Evolutionary conservation across 2,113 vertebrate genomes (phyloP).

Genomic region (Poecilia latipinna): DNA sequence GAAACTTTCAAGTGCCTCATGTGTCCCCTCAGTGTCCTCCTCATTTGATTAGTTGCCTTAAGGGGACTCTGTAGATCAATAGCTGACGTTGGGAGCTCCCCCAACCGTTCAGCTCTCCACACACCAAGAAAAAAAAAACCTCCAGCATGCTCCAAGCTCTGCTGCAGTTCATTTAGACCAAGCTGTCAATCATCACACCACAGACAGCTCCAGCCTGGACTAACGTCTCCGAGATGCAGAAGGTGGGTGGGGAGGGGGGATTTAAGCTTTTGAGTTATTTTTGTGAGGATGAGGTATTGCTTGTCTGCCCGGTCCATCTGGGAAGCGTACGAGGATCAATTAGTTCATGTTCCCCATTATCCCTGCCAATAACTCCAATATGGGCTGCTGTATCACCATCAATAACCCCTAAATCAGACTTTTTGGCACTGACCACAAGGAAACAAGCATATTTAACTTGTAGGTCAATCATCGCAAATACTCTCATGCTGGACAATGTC

Average conservation of each 20-base stretch:
- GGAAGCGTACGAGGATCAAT: conserved; percentile 41
- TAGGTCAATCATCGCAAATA: not conserved
- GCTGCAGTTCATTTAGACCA: conserved; percentile 62
- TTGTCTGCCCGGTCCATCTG: conserved; percentile 62
- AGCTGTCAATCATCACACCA: conserved; percentile 66
- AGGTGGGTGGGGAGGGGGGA: not conserved
- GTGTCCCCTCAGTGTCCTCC: conserved; percentile 51
- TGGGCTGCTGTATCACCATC: conserved; percentile 17
- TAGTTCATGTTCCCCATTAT: conserved; percentile 47
- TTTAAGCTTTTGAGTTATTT: not conserved
- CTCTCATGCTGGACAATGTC: conserved; percentile 33
- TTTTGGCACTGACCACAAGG: conserved; percentile 14
- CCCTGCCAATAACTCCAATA: conserved; percentile 25
- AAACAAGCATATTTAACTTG: conserved; percentile 16
- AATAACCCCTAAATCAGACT: conserved; percentile 26
- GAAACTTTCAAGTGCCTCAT: conserved; percentile 65
- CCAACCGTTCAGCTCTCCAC: conserved; percentile 12
- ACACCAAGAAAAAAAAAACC: conserved; percentile 20
- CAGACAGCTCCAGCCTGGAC: conserved; percentile 58
- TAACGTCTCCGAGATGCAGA: conserved; percentile 29
- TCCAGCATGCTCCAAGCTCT: conserved; percentile 16
- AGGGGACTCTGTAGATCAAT: conserved; percentile 72
- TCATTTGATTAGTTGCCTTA: conserved; percentile 76
- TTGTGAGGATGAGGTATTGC: conserved; percentile 47
- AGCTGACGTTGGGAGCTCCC: conserved; percentile 52